phyloP scores from a whole-genome alignment of 2,797 vertebrate genomes.

The Betta splendens region DNA sequence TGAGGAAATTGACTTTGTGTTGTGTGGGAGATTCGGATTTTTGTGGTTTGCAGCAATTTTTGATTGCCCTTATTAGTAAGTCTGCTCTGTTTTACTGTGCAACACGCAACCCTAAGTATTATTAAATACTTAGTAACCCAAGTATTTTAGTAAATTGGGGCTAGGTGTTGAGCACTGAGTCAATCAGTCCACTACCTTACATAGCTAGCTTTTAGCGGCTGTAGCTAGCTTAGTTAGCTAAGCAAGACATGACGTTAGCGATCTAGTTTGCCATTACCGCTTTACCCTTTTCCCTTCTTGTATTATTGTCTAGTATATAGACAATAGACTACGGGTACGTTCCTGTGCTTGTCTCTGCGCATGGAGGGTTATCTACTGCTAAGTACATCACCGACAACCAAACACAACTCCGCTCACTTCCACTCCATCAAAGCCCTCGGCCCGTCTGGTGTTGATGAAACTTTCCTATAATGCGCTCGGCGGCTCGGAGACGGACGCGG shows the following conservation, averaged over 20 bases:
- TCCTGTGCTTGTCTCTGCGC: too few species aligned
- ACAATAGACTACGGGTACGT: too few species aligned
- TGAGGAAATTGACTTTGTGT: conserved; percentile 45
- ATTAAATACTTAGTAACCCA: too few species aligned
- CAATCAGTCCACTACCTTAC: too few species aligned
- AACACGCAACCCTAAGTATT: conserved; percentile 17
- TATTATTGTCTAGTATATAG: too few species aligned
- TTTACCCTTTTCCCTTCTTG: too few species aligned
- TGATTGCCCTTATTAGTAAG: conserved; percentile 38
- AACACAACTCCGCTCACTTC: conserved; percentile 17
- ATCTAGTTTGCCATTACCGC: too few species aligned
- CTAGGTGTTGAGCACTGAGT: too few species aligned
- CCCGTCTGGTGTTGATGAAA: conserved; percentile 31
- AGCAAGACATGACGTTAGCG: too few species aligned
- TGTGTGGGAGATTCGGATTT: conserved; percentile 17
- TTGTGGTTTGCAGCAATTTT: conserved; percentile 33
- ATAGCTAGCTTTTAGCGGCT: too few species aligned
- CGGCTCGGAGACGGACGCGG: conserved; percentile 27
- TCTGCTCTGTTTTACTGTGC: conserved; percentile 34
- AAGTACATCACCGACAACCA: conserved; percentile 19
- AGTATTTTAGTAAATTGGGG: neutral
- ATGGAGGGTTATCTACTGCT: too few species aligned
- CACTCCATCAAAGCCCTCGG: conserved; percentile 11
- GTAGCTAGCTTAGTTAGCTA: too few species aligned
- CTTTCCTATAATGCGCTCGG: conserved; percentile 18